These are phyloP conservation scores for Nipponia nippon DNA, from an alignment of 2,113 vertebrate genomes.

Conservation along the genomic window DNA sequence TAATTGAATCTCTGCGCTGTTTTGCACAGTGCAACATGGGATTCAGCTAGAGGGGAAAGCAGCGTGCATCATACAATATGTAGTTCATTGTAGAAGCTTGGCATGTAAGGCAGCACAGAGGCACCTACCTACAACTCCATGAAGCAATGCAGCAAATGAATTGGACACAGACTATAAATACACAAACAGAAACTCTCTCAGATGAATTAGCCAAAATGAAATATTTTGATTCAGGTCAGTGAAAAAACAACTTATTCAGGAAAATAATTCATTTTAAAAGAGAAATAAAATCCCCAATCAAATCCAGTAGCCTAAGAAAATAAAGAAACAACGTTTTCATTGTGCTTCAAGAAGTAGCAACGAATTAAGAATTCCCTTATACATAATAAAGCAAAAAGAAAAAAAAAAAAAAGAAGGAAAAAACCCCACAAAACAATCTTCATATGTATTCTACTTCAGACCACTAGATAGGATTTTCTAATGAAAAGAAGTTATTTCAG, in stretches of 20 bases:
- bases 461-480: background rate
- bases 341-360: background rate
- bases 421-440: background rate
- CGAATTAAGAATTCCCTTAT: background rate
- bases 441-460: background rate
- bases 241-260: background rate
- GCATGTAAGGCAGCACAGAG: background rate
- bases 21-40: background rate
- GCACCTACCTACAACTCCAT: background rate
- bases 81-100: background rate
- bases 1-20: background rate
- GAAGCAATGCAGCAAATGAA: background rate
- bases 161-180: background rate
- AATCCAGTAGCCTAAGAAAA: background rate
- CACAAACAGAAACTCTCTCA: background rate
- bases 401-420: fast-evolving
- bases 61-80: background rate
- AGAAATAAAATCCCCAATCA: background rate
- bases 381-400: background rate
- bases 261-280: background rate
- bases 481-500: background rate
- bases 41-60: background rate
- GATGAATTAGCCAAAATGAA: background rate
- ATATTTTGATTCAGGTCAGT: background rate
- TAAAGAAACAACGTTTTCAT: background rate